Conservation (phyloP, 2,888 invertebrate genomes). For the Ophion ellenae region DNA sequence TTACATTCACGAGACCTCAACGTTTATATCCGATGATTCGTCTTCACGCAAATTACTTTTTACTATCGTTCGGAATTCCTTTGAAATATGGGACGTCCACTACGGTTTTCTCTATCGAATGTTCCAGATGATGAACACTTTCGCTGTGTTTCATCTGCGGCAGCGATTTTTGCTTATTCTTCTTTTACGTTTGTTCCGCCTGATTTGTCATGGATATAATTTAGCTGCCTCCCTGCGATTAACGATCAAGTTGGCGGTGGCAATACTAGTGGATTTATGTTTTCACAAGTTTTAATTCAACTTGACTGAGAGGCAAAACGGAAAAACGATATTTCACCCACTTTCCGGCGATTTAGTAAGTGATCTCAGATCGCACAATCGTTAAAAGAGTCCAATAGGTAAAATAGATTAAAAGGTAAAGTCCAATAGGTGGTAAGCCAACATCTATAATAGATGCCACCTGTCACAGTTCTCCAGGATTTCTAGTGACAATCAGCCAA, state of each 20-base stretch:
- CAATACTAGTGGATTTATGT: no score
- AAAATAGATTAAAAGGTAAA: no score
- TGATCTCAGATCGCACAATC: no score
- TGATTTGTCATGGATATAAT: constrained; percentile 50
- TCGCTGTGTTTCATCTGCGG: constrained; percentile 64
- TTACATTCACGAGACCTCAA: constrained; percentile 40
- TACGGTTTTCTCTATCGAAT: constrained; percentile 23
- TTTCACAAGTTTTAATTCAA: no score
- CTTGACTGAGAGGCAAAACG: no score
- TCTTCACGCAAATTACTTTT: neutral
- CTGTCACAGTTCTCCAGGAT: no score
- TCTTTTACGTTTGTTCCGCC: constrained; percentile 63
- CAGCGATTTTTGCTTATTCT: constrained; percentile 1
- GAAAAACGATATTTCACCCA: no score
- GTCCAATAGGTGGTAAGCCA: no score
- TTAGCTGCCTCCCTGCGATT: neutral
- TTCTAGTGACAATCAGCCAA: no score
- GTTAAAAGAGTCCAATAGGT: no score
- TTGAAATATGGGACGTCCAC: constrained; percentile 11
- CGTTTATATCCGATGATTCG: constrained; percentile 72
- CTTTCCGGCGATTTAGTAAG: no score
- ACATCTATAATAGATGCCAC: no score
- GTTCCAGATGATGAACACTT: constrained; percentile 73
- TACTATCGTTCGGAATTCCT: constrained; percentile 48
- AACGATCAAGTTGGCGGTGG: neutral